These are phyloP conservation scores for Tetranychus urticae DNA, from an alignment of 1,140 invertebrate species.

Conservation along the genomic window DNA sequence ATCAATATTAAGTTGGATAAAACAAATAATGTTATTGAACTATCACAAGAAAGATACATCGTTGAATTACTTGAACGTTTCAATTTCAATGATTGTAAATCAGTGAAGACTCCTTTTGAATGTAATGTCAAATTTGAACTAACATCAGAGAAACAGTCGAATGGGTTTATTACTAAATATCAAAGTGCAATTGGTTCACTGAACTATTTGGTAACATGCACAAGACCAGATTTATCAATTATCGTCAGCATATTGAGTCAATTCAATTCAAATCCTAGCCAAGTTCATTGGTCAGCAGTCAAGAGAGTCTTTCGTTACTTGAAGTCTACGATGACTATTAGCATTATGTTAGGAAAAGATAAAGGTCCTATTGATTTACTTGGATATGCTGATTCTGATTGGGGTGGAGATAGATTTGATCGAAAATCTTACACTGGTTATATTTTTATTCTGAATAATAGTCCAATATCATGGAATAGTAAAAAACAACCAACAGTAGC, in stretches of 20 bases:
- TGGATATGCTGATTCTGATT: slow-evolving; percentile 5
- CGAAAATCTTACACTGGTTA: background rate
- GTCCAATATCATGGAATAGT: slow-evolving; percentile 15
- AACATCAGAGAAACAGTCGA: too few relatives aligned
- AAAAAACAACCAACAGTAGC: slow-evolving; percentile 17
- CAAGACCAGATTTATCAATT: slow-evolving; percentile 16
- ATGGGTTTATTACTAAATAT: background rate
- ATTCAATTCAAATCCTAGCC: slow-evolving; percentile 19
- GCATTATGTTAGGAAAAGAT: background rate
- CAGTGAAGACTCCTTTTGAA: too few relatives aligned
- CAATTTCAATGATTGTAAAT: too few relatives aligned
- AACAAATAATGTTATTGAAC: too few relatives aligned
- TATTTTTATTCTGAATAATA: slow-evolving; percentile 14
- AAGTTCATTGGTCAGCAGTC: slow-evolving; percentile 19
- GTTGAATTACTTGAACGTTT: too few relatives aligned
- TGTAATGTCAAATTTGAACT: too few relatives aligned
- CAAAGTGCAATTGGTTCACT: too few relatives aligned
- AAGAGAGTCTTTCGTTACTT: slow-evolving; percentile 24
- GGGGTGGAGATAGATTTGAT: slow-evolving; percentile 4
- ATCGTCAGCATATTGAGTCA: slow-evolving; percentile 22
- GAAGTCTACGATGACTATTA: slow-evolving; percentile 16
- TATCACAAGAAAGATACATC: too few relatives aligned
- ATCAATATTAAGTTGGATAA: too few relatives aligned
- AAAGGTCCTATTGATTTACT: too few relatives aligned
- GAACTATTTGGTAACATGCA: too few relatives aligned